These are phyloP conservation scores for Watsonalla cultraria DNA, from an alignment of 2,888 invertebrate genomes.

Conservation along the genomic window DNA sequence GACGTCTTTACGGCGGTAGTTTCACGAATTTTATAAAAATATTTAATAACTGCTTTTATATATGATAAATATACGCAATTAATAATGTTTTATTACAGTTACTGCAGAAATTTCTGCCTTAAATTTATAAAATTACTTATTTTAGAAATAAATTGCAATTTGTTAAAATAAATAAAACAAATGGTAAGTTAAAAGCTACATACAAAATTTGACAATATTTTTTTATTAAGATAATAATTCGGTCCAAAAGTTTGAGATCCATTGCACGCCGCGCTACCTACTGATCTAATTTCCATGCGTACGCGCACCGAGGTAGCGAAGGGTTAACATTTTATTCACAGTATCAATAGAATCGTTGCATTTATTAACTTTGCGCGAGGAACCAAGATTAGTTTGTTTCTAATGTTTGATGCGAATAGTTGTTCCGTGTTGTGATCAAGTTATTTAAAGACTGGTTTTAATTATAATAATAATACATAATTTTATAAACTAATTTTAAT, in stretches of 20 bases:
- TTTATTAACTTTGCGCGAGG: conserved; percentile 64
- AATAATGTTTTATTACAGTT: too few relatives aligned
- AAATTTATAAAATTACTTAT: too few relatives aligned
- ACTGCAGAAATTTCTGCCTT: too few relatives aligned
- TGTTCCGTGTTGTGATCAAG: conserved; percentile 23
- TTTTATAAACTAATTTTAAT: too few relatives aligned
- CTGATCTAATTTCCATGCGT: conserved; percentile 79
- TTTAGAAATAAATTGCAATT: too few relatives aligned
- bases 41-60: too few relatives aligned
- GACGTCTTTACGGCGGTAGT: too few relatives aligned
- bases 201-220: too few relatives aligned
- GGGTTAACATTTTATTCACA: conserved; percentile 72
- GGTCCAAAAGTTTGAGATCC: conserved; percentile 48
- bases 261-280: conserved; percentile 53
- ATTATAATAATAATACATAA: neutral
- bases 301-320: conserved; percentile 55
- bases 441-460: conserved; percentile 8
- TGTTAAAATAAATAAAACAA: too few relatives aligned
- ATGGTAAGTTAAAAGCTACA: too few relatives aligned
- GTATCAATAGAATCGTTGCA: conserved; percentile 62
- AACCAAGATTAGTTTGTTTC: conserved; percentile 66
- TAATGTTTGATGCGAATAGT: conserved; percentile 60
- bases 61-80: too few relatives aligned
- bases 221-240: neutral
- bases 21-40: too few relatives aligned